A percentile compares a stretch with the other conserved stretches of the same genome.
phyloP scores from a whole-genome alignment of 2,113 vertebrate species.

The Silurus meridionalis region DNA sequence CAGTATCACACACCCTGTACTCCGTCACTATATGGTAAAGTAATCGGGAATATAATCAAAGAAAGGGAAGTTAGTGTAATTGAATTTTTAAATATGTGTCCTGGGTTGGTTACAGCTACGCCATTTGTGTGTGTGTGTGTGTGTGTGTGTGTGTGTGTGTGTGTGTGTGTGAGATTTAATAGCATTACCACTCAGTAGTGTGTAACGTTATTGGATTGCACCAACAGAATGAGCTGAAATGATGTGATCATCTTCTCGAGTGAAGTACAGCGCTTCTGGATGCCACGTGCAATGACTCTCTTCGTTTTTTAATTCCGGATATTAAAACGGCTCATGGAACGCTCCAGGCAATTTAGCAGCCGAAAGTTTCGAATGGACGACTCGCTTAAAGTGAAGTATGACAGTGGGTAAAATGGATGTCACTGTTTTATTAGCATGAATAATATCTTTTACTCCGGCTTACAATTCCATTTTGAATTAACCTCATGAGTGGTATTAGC shows the following conservation, averaged over 20 bases:
- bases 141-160: not conserved
- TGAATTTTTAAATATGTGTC: constrained; percentile 16
- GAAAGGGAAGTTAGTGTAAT: constrained; percentile 8
- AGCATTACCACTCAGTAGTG: constrained; percentile 3
- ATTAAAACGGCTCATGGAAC: constrained; percentile 33
- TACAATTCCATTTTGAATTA: constrained; percentile 21
- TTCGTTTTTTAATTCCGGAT: constrained; percentile 37
- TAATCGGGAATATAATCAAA: constrained; percentile 19
- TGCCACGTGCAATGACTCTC: constrained; percentile 27
- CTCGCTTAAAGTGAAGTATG: constrained; percentile 47
- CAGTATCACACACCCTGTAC: not conserved
- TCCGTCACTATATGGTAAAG: not conserved
- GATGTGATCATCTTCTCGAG: constrained; percentile 22
- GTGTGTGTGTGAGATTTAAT: constrained; percentile 4
- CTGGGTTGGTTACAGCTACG: not conserved
- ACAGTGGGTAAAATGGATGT: constrained; percentile 33
- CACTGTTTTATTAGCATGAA: constrained; percentile 37
- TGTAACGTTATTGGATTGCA: constrained; percentile 10
- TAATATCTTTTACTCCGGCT: constrained; percentile 25
- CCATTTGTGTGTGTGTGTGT: not conserved
- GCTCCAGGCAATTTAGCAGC: constrained; percentile 43
- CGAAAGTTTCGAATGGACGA: constrained; percentile 30
- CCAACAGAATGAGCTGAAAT: constrained; percentile 17
- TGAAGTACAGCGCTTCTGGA: constrained; percentile 17
- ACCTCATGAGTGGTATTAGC: not conserved